Evolutionary conservation across 2,113 vertebrate genomes (phyloP).

Genomic region (Corythoichthys haematopterus): DNA sequence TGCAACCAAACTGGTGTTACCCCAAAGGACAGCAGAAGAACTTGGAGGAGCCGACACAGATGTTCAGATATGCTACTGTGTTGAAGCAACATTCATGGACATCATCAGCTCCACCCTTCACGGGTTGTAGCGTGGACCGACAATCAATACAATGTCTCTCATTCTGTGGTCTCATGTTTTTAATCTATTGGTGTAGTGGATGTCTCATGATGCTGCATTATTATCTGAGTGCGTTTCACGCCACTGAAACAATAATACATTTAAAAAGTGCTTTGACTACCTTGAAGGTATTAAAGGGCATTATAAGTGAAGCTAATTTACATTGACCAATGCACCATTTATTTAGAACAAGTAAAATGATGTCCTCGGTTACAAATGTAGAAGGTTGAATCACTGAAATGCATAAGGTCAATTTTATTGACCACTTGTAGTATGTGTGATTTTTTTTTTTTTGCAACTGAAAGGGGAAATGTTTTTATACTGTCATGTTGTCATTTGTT

Average conservation of each 20-base stretch:
- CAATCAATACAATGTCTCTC: not conserved
- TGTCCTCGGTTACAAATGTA: conserved; percentile 30
- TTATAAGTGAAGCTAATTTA: not conserved
- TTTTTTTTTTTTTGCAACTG: conserved; percentile 18
- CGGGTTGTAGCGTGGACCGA: conserved; percentile 39
- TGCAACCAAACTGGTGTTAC: conserved; percentile 64
- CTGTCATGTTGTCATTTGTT: conserved; percentile 54
- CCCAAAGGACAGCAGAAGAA: conserved; percentile 73
- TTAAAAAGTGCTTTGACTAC: not conserved
- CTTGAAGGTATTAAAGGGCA: not conserved
- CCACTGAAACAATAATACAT: not conserved
- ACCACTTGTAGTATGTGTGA: conserved; percentile 14
- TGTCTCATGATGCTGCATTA: not conserved
- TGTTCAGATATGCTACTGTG: conserved; percentile 88
- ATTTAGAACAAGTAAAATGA: conserved; percentile 14
- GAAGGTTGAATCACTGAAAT: conserved; percentile 25
- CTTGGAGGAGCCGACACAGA: conserved; percentile 82
- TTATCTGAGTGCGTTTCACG: not conserved
- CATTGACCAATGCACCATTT: not conserved
- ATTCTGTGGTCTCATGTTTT: not conserved
- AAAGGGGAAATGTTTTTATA: conserved; percentile 15
- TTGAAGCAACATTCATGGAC: conserved; percentile 91
- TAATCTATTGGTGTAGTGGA: not conserved
- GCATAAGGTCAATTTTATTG: conserved; percentile 31
- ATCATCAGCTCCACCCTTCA: conserved; percentile 89